These are phyloP conservation scores for Phasianus colchicus DNA, from an alignment of 2,113 vertebrate genomes.

Conservation along the genomic window DNA sequence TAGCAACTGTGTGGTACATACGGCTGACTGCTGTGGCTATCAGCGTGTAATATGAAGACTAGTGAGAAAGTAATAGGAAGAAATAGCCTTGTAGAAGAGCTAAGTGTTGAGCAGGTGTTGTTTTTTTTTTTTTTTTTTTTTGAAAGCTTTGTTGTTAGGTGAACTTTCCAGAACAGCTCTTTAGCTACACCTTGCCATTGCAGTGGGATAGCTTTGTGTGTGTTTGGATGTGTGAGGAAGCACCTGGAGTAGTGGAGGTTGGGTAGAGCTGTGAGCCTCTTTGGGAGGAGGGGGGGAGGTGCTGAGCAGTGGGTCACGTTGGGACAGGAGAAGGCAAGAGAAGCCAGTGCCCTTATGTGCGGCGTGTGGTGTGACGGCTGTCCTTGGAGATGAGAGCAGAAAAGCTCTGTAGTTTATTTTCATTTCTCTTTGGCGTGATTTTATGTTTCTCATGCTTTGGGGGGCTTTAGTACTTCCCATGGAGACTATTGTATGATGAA, in stretches of 20 bases:
- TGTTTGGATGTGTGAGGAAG: neutral
- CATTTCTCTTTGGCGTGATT: neutral
- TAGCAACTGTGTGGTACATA: neutral
- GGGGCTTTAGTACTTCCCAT: neutral
- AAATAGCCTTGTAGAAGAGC: neutral
- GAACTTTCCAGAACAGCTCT: neutral
- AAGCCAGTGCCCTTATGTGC: neutral
- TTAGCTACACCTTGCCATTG: neutral
- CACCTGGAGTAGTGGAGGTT: neutral
- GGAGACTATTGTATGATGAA: neutral
- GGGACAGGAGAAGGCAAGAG: neutral
- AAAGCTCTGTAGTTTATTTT: neutral
- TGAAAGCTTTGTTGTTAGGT: neutral
- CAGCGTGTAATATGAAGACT: neutral
- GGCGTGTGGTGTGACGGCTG: neutral
- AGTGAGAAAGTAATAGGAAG: neutral
- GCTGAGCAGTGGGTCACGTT: too few relatives aligned
- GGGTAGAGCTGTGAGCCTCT: neutral
- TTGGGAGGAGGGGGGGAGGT: neutral
- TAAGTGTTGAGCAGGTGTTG: neutral
- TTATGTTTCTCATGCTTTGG: constrained; percentile 4
- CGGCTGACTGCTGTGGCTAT: neutral
- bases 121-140: neutral
- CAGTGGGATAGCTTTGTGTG: neutral
- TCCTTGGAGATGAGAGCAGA: neutral